Evolutionary conservation across 2,888 invertebrate genomes (phyloP).

Genomic region (Phengaris arion): DNA sequence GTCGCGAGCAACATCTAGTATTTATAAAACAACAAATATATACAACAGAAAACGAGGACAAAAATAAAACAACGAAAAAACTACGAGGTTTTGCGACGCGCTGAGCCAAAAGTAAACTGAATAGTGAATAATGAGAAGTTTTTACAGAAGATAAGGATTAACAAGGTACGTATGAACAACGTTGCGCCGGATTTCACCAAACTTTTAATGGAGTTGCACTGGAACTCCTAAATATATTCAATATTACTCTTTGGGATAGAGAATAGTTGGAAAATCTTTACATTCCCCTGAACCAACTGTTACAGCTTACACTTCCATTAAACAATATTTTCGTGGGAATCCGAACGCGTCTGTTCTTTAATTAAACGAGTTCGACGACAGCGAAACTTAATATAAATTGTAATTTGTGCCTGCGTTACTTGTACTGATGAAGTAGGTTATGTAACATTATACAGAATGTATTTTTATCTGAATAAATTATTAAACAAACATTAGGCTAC

Average conservation of each 20-base stretch:
- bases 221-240: constrained; percentile 38
- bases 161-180: constrained; percentile 32
- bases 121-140: constrained; percentile 22
- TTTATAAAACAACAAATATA: neutral
- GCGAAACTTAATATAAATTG: too few species aligned
- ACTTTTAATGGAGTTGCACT: constrained; percentile 42
- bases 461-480: too few species aligned
- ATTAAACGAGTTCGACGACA: neutral
- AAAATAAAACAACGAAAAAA: neutral
- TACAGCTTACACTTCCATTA: neutral
- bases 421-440: neutral
- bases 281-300: constrained; percentile 12
- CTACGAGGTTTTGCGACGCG: neutral
- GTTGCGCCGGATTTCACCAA: constrained; percentile 35
- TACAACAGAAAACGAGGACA: neutral
- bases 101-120: constrained; percentile 11
- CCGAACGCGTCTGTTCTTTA: neutral
- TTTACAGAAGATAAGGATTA: constrained; percentile 25
- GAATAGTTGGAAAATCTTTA: constrained; percentile 22
- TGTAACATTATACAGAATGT: too few species aligned
- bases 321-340: neutral
- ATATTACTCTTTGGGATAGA: constrained; percentile 33
- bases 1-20: too few species aligned
- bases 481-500: too few species aligned
- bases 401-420: neutral